Percentiles rank a stretch among this genome's conserved stretches.
Evolutionary conservation across 2,888 invertebrate species (phyloP).

Genomic region (Subacronicta megacephala): DNA sequence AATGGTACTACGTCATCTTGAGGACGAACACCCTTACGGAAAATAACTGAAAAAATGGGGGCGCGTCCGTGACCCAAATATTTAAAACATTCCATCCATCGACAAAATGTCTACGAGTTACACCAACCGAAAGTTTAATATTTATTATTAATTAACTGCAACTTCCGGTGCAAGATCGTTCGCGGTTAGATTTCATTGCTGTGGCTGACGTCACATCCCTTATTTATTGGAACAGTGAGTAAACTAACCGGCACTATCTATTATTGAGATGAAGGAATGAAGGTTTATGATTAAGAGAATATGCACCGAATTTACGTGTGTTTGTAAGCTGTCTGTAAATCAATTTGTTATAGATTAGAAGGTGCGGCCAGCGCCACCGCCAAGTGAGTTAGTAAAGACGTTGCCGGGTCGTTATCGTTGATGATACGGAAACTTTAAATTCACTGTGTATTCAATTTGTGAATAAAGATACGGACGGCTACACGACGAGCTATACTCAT

Average conservation of each 20-base stretch:
- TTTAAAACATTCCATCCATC: constrained; percentile 27
- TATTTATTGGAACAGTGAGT: constrained; percentile 34
- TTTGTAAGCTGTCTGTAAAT: constrained; percentile 19
- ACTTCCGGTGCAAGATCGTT: constrained; percentile 49
- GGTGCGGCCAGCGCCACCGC: too few relatives aligned
- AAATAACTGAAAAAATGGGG: constrained; percentile 29
- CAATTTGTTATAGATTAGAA: constrained; percentile 1
- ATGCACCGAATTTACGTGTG: constrained; percentile 21
- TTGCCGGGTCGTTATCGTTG: too few relatives aligned
- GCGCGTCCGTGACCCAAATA: constrained; percentile 45
- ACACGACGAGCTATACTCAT: too few relatives aligned
- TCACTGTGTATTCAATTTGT: too few relatives aligned
- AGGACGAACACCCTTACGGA: constrained; percentile 21
- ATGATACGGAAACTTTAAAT: too few relatives aligned
- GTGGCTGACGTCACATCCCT: constrained; percentile 47
- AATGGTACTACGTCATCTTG: constrained; percentile 27
- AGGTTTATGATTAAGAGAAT: constrained; percentile 32
- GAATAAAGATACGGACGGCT: too few relatives aligned
- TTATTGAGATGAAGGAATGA: constrained; percentile 21
- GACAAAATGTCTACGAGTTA: constrained; percentile 18
- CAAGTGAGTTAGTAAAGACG: too few relatives aligned
- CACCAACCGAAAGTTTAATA: constrained; percentile 25
- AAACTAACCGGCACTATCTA: constrained; percentile 33
- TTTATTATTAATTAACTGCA: constrained; percentile 48
- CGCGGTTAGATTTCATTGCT: constrained; percentile 51